phyloP scores from a whole-genome alignment of 2,888 invertebrate genomes.

The Cosmorhoe ocellata region DNA sequence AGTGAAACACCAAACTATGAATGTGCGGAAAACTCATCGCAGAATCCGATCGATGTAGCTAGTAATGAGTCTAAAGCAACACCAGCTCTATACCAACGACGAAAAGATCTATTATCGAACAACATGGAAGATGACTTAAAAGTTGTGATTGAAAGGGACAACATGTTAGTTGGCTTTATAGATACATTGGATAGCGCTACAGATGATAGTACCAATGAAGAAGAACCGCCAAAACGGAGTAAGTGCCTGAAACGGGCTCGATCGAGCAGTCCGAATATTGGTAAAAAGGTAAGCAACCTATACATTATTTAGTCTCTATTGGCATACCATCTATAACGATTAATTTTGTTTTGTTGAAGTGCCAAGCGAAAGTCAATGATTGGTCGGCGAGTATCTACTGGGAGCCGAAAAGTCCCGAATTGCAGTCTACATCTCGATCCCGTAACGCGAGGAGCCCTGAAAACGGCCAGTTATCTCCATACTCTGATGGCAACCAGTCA shows the following conservation, averaged over 20 bases:
- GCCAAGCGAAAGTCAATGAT: slow-evolving; percentile 63
- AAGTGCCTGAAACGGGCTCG: slow-evolving; percentile 59
- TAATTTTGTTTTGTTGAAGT: slow-evolving; percentile 47
- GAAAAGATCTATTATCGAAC: slow-evolving; percentile 50
- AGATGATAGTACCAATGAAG: slow-evolving; percentile 64
- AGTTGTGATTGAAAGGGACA: slow-evolving; percentile 75
- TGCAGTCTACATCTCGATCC: slow-evolving; percentile 53
- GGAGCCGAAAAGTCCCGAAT: slow-evolving; percentile 73
- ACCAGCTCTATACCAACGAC: slow-evolving; percentile 51
- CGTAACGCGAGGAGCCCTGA: slow-evolving; percentile 59
- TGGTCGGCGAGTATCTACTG: slow-evolving; percentile 74
- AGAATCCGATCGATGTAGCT: slow-evolving; percentile 20
- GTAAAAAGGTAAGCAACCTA: slow-evolving; percentile 52
- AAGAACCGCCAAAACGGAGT: slow-evolving; percentile 39
- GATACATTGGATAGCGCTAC: slow-evolving; percentile 69
- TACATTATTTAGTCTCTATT: neutral
- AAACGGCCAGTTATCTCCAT: slow-evolving; percentile 58
- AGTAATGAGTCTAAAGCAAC: slow-evolving; percentile 37
- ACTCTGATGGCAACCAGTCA: slow-evolving; percentile 65
- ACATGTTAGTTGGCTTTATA: slow-evolving; percentile 74
- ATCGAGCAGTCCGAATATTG: slow-evolving; percentile 54
- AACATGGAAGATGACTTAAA: slow-evolving; percentile 66
- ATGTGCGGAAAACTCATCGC: neutral
- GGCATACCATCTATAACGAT: slow-evolving; percentile 4
- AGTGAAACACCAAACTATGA: neutral